phyloP scores from a whole-genome alignment of 2,888 invertebrate genomes.

The Hypercompe scribonia region DNA sequence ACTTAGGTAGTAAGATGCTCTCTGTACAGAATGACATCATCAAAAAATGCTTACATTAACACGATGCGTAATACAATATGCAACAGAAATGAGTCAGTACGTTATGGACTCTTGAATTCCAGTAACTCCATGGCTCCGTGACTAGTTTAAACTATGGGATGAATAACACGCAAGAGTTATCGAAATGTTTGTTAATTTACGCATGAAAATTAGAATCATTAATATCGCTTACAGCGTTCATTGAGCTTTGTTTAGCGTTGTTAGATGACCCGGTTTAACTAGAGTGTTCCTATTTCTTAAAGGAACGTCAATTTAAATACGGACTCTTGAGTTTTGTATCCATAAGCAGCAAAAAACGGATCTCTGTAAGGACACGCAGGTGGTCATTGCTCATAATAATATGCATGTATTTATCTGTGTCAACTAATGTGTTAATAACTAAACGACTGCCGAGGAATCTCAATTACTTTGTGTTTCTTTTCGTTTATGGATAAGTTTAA shows the following conservation, averaged over 20 bases:
- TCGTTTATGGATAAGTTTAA: not conserved
- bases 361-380: not conserved
- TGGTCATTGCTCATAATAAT: not conserved
- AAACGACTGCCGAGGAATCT: not conserved
- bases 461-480: not conserved
- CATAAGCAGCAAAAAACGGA: not conserved
- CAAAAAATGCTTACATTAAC: conserved; percentile 50
- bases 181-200: conserved; percentile 13
- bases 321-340: not conserved
- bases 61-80: conserved; percentile 73
- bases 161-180: conserved; percentile 19
- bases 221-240: conserved; percentile 25
- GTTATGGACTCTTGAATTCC: conserved; percentile 41
- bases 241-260: conserved; percentile 25
- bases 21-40: conserved; percentile 64
- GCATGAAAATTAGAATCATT: conserved; percentile 19
- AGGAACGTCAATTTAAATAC: not conserved
- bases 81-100: conserved; percentile 68
- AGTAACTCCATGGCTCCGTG: conserved; percentile 36
- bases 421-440: not conserved
- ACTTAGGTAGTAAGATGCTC: conserved; percentile 13
- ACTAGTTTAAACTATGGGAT: conserved; percentile 32
- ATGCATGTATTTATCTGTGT: not conserved
- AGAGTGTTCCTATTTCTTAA: conserved; percentile 5
- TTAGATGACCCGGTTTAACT: not conserved